Evolutionary conservation across 2,113 vertebrate genomes (phyloP).

Genomic region (Heptranchias perlo): DNA sequence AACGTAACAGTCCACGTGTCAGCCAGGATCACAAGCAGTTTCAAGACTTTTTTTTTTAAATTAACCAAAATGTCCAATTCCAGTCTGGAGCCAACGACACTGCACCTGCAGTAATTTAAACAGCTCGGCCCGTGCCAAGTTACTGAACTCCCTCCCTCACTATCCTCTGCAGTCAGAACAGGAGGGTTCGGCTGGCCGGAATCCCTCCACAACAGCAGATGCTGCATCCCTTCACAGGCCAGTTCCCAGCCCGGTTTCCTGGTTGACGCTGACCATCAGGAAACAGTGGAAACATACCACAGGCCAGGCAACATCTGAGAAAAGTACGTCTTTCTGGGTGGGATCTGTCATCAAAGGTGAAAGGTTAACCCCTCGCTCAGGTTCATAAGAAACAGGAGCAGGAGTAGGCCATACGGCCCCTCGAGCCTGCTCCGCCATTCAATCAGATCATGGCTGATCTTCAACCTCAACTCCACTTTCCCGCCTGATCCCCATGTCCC

Average conservation of each 20-base stretch:
- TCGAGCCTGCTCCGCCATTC: too few relatives aligned
- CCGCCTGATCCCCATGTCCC: too few relatives aligned
- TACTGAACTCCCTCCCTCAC: background rate
- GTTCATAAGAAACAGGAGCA: too few relatives aligned
- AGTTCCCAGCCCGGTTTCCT: background rate
- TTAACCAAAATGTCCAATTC: background rate
- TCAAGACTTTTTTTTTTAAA: too few relatives aligned
- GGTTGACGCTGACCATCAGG: background rate
- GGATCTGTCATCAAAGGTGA: background rate
- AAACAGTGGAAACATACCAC: background rate
- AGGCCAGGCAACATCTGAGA: background rate
- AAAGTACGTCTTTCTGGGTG: background rate
- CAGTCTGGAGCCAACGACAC: background rate
- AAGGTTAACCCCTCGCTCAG: background rate
- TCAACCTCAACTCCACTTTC: too few relatives aligned
- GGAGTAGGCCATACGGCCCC: too few relatives aligned
- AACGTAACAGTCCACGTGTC: constrained; percentile 16
- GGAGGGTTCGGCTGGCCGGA: background rate
- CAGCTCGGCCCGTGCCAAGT: background rate
- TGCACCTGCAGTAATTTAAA: background rate
- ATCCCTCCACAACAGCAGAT: background rate
- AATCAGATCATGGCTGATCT: too few relatives aligned
- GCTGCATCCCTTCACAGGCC: background rate
- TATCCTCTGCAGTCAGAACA: background rate
- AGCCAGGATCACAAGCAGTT: background rate